Evolutionary conservation across 1,140 invertebrate species (phyloP).

Genomic region (Tigriopus japonicus): DNA sequence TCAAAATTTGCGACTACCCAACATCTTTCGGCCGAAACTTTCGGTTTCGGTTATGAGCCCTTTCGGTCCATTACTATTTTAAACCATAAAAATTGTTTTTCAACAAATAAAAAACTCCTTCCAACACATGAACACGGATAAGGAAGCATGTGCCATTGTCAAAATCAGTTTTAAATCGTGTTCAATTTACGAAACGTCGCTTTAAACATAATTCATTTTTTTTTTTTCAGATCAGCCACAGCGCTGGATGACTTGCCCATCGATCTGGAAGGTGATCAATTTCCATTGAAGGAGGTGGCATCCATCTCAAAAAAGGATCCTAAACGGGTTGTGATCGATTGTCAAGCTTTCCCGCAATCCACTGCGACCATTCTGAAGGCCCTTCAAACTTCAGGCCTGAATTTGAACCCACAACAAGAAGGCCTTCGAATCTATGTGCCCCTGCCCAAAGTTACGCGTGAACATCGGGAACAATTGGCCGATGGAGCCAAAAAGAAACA

Average conservation of each 20-base stretch:
- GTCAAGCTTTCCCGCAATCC: conserved; percentile 58
- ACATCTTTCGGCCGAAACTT: too few species aligned
- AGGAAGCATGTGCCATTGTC: too few species aligned
- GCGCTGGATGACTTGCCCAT: conserved; percentile 48
- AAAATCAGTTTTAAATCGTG: too few species aligned
- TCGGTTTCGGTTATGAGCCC: too few species aligned
- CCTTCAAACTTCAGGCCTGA: conserved; percentile 58
- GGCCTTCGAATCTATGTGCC: conserved; percentile 69
- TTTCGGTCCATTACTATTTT: too few species aligned
- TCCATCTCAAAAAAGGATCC: conserved; percentile 68
- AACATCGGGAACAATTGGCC: conserved; percentile 63
- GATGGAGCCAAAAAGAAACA: conserved; percentile 54
- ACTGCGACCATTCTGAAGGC: conserved; percentile 53
- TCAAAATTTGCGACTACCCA: too few species aligned
- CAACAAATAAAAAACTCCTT: too few species aligned
- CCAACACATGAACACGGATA: too few species aligned
- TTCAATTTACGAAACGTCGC: too few species aligned
- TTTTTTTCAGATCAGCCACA: not conserved
- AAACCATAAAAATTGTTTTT: too few species aligned
- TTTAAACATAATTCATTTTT: too few species aligned
- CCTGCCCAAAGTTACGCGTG: conserved; percentile 75
- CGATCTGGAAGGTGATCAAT: conserved; percentile 55
- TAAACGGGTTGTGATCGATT: conserved; percentile 62
- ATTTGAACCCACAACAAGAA: conserved; percentile 84
- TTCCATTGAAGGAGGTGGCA: conserved; percentile 67